These are phyloP conservation scores for Cyclophora punctaria DNA, from an alignment of 2,888 invertebrate genomes.

Conservation along the genomic window DNA sequence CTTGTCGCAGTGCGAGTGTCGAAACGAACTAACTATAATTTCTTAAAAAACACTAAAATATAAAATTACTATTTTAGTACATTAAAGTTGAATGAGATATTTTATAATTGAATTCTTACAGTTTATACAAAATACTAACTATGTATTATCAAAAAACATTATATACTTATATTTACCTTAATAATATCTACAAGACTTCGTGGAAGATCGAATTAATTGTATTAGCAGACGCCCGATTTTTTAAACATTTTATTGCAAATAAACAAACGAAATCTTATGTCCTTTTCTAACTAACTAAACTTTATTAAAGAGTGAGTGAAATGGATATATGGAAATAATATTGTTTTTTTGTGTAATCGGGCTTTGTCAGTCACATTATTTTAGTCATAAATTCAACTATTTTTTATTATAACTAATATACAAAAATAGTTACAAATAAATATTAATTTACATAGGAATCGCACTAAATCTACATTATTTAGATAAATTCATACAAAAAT, in stretches of 20 bases:
- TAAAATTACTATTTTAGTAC: slow-evolving; percentile 53
- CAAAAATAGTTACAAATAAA: slow-evolving; percentile 71
- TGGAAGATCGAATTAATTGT: slow-evolving; percentile 44
- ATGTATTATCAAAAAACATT: slow-evolving; percentile 29
- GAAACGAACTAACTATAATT: slow-evolving; percentile 42
- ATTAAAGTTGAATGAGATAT: slow-evolving; percentile 59
- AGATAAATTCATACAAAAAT: neutral
- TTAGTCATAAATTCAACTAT: no score
- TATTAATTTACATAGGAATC: slow-evolving; percentile 65
- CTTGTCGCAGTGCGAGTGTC: slow-evolving; percentile 63
- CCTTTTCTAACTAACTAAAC: no score
- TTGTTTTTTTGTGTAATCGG: slow-evolving; percentile 35
- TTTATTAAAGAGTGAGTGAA: slow-evolving; percentile 7
- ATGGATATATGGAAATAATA: slow-evolving; percentile 33
- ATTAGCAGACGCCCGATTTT: no score
- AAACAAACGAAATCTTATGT: no score
- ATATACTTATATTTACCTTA: slow-evolving; percentile 40
- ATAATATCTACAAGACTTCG: slow-evolving; percentile 60
- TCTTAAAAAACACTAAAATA: slow-evolving; percentile 5
- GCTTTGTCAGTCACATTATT: no score
- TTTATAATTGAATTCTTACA: slow-evolving; percentile 50
- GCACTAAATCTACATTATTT: slow-evolving; percentile 4
- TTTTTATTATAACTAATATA: slow-evolving; percentile 39
- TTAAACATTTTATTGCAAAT: no score
- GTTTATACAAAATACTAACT: slow-evolving; percentile 56